Base-by-base conservation (phyloP, 2,888 invertebrate species). In the Gymnosoma rotundatum region DNA sequence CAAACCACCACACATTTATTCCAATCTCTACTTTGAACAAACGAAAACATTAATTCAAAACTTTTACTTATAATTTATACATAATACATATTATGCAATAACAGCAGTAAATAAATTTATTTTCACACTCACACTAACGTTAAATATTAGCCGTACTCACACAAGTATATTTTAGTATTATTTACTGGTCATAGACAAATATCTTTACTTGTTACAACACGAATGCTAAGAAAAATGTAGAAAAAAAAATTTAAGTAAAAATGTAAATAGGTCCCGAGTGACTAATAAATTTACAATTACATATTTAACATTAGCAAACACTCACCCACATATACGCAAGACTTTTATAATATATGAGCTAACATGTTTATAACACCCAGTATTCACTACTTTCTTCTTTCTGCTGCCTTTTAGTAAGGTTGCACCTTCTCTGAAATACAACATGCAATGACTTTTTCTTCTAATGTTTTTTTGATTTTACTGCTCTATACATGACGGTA, bases 261-360 rank as follows among this genome's bases (percentile, higher is more conserved):
- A 70, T 81, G 66, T 74, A 81, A 84, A 84, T 81, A 81, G 84
- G 74, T 75, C 81, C 78, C 81, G 10, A 38, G 84, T 78, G 84
- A 70, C 70, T 78, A 78, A 84, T 84, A 84, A 84, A 84, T 81
- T 81, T 70, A 81, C 84, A 84, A 84, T 84, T 81, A 81, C 66
- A 80, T 73, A 76, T 83, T 67, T 67, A 80, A 80, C 76, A 73
- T 76, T 79, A 79, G 75, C 60, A 75, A 63, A 50, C 14, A 50
- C 10, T 58, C 25, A 45, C 21, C 21, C 42, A 16, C n/a, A 70
- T n/a, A 20, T 20, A 52, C 38, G 21, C 36, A 45, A 18, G 0
- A n/a, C 4, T 36, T 36, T 36, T 9, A 8, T 38, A 10, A 60
- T 36, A 38, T 12, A 18, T 8, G 58, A 14, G 4, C 42, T 12